phyloP scores from a whole-genome alignment of 1,140 invertebrate genomes.

The Wasmannia auropunctata region DNA sequence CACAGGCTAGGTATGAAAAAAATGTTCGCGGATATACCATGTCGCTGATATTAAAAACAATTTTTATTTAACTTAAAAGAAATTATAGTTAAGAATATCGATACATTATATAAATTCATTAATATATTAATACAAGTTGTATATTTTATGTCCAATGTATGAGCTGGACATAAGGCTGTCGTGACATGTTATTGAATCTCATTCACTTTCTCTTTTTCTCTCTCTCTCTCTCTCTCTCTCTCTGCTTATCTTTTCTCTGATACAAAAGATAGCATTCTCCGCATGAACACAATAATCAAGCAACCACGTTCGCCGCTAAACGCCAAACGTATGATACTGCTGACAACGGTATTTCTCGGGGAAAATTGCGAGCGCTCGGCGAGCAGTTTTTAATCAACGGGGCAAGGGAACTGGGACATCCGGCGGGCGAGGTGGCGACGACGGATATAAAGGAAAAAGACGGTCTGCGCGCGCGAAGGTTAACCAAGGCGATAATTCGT shows the following conservation, averaged over 20 bases:
- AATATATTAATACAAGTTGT: neutral
- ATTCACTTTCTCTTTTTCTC: constrained; percentile 25
- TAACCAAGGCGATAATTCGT: constrained; percentile 78
- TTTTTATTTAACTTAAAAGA: neutral
- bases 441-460: constrained; percentile 67
- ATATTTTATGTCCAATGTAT: neutral
- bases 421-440: constrained; percentile 34
- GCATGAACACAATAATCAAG: neutral
- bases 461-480: constrained; percentile 55
- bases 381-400: constrained; percentile 65
- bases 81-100: too few relatives aligned
- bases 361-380: constrained; percentile 41
- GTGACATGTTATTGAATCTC: neutral
- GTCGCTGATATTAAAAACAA: neutral
- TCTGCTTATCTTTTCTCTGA: constrained; percentile 2
- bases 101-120: too few relatives aligned
- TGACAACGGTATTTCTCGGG: constrained; percentile 10
- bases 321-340: neutral
- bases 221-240: constrained; percentile 13
- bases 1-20: neutral
- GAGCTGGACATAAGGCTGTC: neutral
- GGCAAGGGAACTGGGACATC: constrained; percentile 64
- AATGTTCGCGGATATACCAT: neutral
- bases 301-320: neutral
- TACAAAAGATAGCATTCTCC: neutral